Evolutionary conservation across 2,888 invertebrate species (phyloP).

Genomic region (Rhimphoctona megacephalus): DNA sequence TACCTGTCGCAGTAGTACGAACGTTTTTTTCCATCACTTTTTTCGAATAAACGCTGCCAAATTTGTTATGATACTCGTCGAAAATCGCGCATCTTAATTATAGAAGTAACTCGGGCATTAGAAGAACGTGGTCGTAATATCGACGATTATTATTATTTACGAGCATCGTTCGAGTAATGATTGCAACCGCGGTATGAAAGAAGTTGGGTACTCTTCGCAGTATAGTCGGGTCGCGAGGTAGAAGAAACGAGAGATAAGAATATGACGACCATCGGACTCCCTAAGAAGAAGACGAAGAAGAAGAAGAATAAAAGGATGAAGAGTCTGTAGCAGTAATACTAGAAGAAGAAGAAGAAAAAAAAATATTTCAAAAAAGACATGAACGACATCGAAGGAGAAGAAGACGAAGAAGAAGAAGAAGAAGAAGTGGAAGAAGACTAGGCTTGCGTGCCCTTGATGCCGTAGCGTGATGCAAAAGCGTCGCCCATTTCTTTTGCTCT

Average conservation of each 20-base stretch:
- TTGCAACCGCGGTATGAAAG: slow-evolving; percentile 73
- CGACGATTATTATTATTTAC: slow-evolving; percentile 78
- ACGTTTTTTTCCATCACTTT: neutral
- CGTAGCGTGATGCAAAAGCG: slow-evolving; percentile 78
- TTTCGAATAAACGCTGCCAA: neutral
- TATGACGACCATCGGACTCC: slow-evolving; percentile 54
- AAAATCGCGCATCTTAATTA: slow-evolving; percentile 18
- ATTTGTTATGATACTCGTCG: neutral
- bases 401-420: slow-evolving; percentile 42
- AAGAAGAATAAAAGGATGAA: slow-evolving; percentile 41
- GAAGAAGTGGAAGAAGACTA: slow-evolving; percentile 66
- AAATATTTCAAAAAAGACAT: slow-evolving; percentile 36
- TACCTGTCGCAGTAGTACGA: neutral
- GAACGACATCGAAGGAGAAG: slow-evolving; percentile 35
- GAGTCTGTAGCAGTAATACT: slow-evolving; percentile 55
- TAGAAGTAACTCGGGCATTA: slow-evolving; percentile 67
- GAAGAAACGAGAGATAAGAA: slow-evolving; percentile 59
- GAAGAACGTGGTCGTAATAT: slow-evolving; percentile 73
- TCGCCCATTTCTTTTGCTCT: slow-evolving; percentile 69
- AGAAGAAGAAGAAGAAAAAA: slow-evolving; percentile 40
- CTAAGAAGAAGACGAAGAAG: slow-evolving; percentile 56
- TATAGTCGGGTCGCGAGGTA: slow-evolving; percentile 37
- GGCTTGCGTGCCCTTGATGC: slow-evolving; percentile 78
- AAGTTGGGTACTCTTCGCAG: slow-evolving; percentile 64
- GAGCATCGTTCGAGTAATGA: slow-evolving; percentile 77